Evolutionary conservation across 2,888 invertebrate species (phyloP).

Genomic region (Tetrapedia diversipes): DNA sequence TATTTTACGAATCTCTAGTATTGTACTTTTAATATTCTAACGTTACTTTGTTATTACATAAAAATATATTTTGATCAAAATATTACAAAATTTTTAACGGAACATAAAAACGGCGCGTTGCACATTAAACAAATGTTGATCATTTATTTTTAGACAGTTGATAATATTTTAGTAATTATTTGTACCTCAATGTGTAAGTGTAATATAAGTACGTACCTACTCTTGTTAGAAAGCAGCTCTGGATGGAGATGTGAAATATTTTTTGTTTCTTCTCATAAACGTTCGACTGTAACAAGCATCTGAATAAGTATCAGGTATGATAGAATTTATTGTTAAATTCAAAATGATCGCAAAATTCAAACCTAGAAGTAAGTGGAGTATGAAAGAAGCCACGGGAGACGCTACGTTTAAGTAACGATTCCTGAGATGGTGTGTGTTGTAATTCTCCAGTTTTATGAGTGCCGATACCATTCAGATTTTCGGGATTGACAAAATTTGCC

Average conservation of each 20-base stretch:
- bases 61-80: slow-evolving; percentile 53
- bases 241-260: slow-evolving; percentile 81
- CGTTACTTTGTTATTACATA: slow-evolving; percentile 26
- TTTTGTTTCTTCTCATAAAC: slow-evolving; percentile 79
- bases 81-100: slow-evolving; percentile 50
- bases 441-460: slow-evolving; percentile 78
- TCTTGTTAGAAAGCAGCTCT: slow-evolving; percentile 71
- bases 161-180: slow-evolving; percentile 28
- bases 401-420: slow-evolving; percentile 80
- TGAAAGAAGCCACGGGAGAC: slow-evolving; percentile 79
- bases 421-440: slow-evolving; percentile 80
- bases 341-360: slow-evolving; percentile 15
- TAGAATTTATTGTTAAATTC: neutral
- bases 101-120: slow-evolving; percentile 32
- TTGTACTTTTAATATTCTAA: slow-evolving; percentile 9
- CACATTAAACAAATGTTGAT: slow-evolving; percentile 21
- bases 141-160: slow-evolving; percentile 19
- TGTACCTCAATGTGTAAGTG: slow-evolving; percentile 26
- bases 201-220: slow-evolving; percentile 41
- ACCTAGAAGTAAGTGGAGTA: slow-evolving; percentile 80
- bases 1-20: slow-evolving; percentile 18
- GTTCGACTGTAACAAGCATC: slow-evolving; percentile 74
- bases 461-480: slow-evolving; percentile 71
- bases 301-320: neutral
- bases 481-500: slow-evolving; percentile 87